A percentile compares a stretch with the other conserved stretches of the same genome.
These are phyloP conservation scores for Palythoa grandis DNA, from an alignment of 92 coral and sea anemone genomes.

Conservation along the genomic window DNA sequence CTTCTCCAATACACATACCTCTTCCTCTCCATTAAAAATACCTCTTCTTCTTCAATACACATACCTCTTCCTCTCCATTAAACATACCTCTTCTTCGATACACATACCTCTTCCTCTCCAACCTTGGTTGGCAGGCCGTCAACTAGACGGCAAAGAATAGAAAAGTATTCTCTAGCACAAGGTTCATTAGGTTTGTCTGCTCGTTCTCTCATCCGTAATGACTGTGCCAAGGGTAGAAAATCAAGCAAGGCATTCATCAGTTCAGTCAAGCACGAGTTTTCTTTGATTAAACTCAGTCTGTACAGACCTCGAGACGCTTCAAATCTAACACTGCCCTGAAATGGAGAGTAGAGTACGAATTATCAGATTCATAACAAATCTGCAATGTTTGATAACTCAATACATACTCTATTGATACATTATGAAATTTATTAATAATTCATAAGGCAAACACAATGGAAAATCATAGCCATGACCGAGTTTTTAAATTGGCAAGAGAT, in stretches of 20 bases:
- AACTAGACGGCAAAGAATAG: slow-evolving; percentile 87
- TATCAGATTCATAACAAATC: neutral
- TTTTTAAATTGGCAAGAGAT: too few relatives aligned
- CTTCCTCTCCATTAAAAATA: too few relatives aligned
- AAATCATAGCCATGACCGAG: too few relatives aligned
- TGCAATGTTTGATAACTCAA: too few relatives aligned
- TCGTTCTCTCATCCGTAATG: slow-evolving; percentile 77
- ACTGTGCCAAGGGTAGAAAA: slow-evolving; percentile 93
- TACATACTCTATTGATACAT: too few relatives aligned
- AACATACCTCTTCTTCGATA: too few relatives aligned
- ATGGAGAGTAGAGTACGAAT: neutral
- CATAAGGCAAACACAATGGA: too few relatives aligned
- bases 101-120: slow-evolving; percentile 83
- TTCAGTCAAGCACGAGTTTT: slow-evolving; percentile 85
- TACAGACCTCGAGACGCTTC: slow-evolving; percentile 97
- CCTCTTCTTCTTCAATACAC: too few relatives aligned
- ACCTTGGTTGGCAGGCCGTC: slow-evolving; percentile 86
- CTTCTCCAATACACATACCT: too few relatives aligned
- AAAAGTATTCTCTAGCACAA: slow-evolving; percentile 90
- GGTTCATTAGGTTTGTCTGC: slow-evolving; percentile 76
- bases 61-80: slow-evolving; percentile 74
- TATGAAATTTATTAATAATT: too few relatives aligned
- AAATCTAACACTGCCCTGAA: neutral
- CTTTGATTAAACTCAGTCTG: slow-evolving; percentile 92
- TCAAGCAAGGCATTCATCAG: slow-evolving; percentile 92